These are phyloP conservation scores for Umimayanthus kanabou DNA, from an alignment of 92 coral and sea anemone genomes.

Conservation along the genomic window DNA sequence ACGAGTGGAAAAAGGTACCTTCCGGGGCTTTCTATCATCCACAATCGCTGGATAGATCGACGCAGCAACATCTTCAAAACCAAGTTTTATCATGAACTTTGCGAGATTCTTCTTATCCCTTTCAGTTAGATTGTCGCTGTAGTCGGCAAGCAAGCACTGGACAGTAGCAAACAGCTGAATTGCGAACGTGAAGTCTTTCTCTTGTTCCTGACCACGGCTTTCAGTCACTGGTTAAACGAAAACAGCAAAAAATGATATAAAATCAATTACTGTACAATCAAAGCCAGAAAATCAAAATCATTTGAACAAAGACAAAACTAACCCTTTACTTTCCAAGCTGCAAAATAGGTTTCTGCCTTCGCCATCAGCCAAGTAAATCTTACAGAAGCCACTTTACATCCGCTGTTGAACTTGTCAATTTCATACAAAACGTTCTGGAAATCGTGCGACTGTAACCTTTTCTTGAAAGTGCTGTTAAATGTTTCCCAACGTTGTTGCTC, in stretches of 20 bases:
- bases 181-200: slow-evolving; percentile 40
- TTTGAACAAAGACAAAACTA: background rate
- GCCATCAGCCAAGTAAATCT: slow-evolving; percentile 41
- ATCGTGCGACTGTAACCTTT: background rate
- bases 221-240: background rate
- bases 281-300: background rate
- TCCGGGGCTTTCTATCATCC: too few species aligned
- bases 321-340: slow-evolving; percentile 55
- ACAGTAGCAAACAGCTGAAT: slow-evolving; percentile 46
- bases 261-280: background rate
- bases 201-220: background rate
- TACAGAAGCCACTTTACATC: slow-evolving; percentile 34
- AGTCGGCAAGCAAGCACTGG: slow-evolving; percentile 46
- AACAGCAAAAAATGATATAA: background rate
- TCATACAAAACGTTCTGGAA: slow-evolving; percentile 34
- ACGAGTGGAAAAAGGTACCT: background rate
- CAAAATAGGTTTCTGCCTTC: slow-evolving; percentile 44
- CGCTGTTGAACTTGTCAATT: slow-evolving; percentile 31
- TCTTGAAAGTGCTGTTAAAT: background rate
- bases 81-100: slow-evolving; percentile 47
- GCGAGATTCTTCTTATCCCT: slow-evolving; percentile 54
- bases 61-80: slow-evolving; percentile 64
- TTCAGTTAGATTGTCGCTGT: slow-evolving; percentile 19
- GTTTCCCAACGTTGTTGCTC: background rate
- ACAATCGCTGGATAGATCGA: background rate